These are phyloP conservation scores for Acheta domesticus DNA, from an alignment of 2,888 invertebrate species.

Conservation along the genomic window DNA sequence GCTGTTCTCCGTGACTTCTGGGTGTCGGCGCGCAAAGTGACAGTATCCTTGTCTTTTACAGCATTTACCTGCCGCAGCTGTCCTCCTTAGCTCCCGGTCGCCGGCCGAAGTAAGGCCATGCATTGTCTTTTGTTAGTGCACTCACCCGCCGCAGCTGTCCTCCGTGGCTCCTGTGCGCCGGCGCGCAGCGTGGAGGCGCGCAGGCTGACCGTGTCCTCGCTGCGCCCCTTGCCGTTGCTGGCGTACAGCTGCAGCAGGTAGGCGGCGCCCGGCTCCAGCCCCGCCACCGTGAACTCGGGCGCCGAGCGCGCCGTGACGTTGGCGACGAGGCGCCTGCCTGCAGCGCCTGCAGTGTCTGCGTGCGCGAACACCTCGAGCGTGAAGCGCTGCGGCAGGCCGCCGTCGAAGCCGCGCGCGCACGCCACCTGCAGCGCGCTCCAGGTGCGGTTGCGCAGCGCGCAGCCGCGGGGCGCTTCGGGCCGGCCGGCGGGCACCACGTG, in stretches of 20 bases:
- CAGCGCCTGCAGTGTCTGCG: conserved; percentile 42
- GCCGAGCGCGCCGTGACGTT: conserved; percentile 47
- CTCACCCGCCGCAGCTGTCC: conserved; percentile 40
- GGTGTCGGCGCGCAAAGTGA: too few relatives aligned
- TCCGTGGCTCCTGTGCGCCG: conserved; percentile 50
- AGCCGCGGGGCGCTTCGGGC: conserved; percentile 42
- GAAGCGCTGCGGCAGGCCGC: conserved; percentile 49
- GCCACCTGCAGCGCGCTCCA: conserved; percentile 51
- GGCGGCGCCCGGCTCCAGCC: conserved; percentile 52
- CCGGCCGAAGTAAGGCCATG: too few relatives aligned
- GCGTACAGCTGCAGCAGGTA: conserved; percentile 52
- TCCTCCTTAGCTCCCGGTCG: too few relatives aligned
- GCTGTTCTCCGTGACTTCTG: too few relatives aligned
- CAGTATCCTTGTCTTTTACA: too few relatives aligned
- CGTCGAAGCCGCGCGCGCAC: conserved; percentile 55
- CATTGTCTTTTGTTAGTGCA: background rate
- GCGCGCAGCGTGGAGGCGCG: conserved; percentile 50
- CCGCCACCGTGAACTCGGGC: conserved; percentile 53
- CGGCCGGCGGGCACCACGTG: conserved; percentile 49
- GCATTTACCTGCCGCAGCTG: too few relatives aligned
- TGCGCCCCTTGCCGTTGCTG: conserved; percentile 57
- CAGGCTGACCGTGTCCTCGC: conserved; percentile 48
- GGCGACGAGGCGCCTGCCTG: conserved; percentile 43
- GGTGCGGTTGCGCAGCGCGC: conserved; percentile 51
- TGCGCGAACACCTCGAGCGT: conserved; percentile 32